Evolutionary conservation across 2,113 vertebrate genomes (phyloP).

Genomic region (Heloderma charlesbogerti): DNA sequence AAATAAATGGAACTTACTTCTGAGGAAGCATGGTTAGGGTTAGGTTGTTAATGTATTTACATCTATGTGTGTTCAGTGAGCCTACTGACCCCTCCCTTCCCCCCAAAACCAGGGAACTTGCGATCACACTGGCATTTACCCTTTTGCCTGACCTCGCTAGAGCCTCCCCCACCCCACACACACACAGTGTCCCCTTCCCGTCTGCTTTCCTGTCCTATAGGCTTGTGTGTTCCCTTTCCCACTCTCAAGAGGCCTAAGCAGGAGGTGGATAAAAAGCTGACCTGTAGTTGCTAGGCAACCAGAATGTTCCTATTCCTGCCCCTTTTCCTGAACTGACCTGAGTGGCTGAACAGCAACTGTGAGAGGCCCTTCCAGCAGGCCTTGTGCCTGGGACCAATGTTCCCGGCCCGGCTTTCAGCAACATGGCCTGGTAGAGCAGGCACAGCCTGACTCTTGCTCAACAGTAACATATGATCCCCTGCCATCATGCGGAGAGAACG

Average conservation of each 20-base stretch:
- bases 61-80: background rate
- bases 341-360: background rate
- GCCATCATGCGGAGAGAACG: background rate
- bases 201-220: background rate
- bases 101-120: background rate
- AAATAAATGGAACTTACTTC: background rate
- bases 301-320: background rate
- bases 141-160: background rate
- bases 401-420: background rate
- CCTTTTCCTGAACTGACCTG: conserved; percentile 10
- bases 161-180: background rate
- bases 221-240: background rate
- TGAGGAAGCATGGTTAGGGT: background rate
- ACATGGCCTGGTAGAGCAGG: background rate
- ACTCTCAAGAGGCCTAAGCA: conserved; percentile 5
- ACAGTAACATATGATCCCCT: background rate
- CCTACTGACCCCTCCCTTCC: background rate
- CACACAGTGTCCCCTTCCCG: background rate
- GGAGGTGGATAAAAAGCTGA: conserved; percentile 29
- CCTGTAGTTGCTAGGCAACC: conserved; percentile 33
- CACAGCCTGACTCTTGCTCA: background rate
- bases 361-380: conserved; percentile 23
- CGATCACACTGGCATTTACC: background rate
- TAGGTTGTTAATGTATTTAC: background rate
- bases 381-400: background rate